These are phyloP conservation scores for Ichneumoninae sp. DNA, from an alignment of 2,888 invertebrate genomes.

Conservation along the genomic window DNA sequence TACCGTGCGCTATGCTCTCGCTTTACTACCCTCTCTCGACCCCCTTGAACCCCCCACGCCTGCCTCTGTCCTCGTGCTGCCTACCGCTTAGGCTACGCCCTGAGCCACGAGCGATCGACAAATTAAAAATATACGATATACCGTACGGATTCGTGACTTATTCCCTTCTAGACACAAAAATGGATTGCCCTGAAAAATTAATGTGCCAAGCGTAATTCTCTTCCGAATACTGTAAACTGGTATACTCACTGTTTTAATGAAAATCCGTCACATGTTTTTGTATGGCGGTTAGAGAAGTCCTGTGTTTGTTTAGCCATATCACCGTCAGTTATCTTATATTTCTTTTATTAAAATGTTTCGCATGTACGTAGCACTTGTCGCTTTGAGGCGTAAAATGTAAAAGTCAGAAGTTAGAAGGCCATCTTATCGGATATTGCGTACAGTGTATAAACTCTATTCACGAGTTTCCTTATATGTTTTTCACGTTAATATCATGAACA, in stretches of 20 bases:
- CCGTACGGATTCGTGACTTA: conserved; percentile 5
- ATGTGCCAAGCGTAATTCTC: not conserved
- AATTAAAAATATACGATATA: conserved; percentile 56
- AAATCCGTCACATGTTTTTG: no score
- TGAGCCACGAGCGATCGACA: conserved; percentile 71
- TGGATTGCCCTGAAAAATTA: not conserved
- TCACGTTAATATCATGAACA: not conserved
- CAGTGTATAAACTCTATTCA: not conserved
- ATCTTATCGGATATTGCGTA: not conserved
- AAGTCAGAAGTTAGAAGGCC: not conserved
- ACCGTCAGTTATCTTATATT: no score
- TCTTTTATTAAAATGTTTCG: not conserved
- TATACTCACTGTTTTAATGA: no score
- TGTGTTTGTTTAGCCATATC: not conserved
- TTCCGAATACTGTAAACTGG: not conserved
- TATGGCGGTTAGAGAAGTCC: no score
- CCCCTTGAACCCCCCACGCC: conserved; percentile 51
- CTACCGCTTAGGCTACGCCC: conserved; percentile 81
- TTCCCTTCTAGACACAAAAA: conserved; percentile 5
- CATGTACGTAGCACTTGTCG: not conserved
- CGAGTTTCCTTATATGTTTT: not conserved
- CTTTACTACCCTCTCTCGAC: conserved; percentile 44
- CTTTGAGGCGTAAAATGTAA: not conserved
- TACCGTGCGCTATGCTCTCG: conserved; percentile 69
- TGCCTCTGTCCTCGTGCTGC: conserved; percentile 67